Percentiles rank a stretch among this genome's conserved stretches.
These are phyloP conservation scores for Salvator merianae DNA, from an alignment of 2,113 vertebrate species.

Conservation along the genomic window DNA sequence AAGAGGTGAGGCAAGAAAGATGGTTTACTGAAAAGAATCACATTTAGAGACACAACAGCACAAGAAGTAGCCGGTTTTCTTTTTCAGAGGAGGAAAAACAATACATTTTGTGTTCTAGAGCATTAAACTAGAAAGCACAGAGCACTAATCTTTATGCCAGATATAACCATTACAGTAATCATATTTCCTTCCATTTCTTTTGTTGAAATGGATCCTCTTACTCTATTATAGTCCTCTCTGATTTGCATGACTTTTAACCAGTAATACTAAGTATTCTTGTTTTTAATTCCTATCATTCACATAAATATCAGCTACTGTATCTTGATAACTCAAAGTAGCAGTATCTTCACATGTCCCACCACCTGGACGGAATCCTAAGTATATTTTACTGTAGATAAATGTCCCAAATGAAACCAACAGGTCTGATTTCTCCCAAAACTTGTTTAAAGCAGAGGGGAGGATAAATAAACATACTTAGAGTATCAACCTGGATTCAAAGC, in stretches of 20 bases:
- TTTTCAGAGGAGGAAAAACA: background rate
- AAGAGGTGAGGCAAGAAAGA: background rate
- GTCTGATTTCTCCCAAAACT: background rate
- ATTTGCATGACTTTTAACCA: background rate
- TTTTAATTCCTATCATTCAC: background rate
- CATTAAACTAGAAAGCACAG: background rate
- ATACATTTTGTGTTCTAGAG: background rate
- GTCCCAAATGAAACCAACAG: background rate
- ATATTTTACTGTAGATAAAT: background rate
- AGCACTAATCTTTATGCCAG: background rate
- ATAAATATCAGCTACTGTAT: background rate
- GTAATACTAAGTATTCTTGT: accelerated
- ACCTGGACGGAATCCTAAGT: background rate
- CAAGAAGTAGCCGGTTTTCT: background rate
- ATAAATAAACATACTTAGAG: background rate
- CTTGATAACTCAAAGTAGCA: background rate
- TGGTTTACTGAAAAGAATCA: background rate
- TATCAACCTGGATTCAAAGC: background rate
- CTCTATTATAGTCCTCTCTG: background rate
- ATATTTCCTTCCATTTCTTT: background rate
- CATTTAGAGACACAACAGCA: background rate
- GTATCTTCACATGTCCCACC: background rate
- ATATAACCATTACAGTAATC: background rate
- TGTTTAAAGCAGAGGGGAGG: background rate
- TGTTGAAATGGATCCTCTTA: background rate